Conservation (phyloP, 2,888 invertebrate genomes). For the Dynastes maya region DNA sequence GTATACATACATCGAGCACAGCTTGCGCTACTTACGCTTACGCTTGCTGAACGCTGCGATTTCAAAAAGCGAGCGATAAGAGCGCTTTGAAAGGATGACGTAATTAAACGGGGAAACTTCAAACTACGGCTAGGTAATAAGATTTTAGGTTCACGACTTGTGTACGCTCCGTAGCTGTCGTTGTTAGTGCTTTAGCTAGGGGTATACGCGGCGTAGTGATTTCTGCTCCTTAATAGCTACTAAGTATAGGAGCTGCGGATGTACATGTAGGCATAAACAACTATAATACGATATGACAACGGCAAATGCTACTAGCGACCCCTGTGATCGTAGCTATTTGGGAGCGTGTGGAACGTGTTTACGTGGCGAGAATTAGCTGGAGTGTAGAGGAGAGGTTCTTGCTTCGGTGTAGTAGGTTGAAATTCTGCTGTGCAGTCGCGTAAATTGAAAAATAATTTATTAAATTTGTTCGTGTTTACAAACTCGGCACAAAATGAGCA, state of each 20-base stretch:
- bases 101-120: slow-evolving; percentile 21
- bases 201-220: slow-evolving; percentile 2
- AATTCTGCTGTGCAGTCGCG: too few species aligned
- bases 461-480: too few species aligned
- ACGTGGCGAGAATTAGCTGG: too few species aligned
- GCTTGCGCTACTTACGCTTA: too few species aligned
- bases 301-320: slow-evolving; percentile 10
- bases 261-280: slow-evolving; percentile 24
- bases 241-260: slow-evolving; percentile 1
- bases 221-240: slow-evolving; percentile 11
- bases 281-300: slow-evolving; percentile 33
- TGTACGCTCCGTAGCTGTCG: too few species aligned
- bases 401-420: too few species aligned
- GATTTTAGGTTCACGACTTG: slow-evolving; percentile 25
- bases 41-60: too few species aligned
- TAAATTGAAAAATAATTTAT: too few species aligned
- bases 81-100: background rate
- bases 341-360: background rate
- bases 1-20: too few species aligned
- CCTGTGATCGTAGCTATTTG: background rate
- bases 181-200: too few species aligned
- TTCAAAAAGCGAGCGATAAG: background rate
- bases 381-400: too few species aligned
- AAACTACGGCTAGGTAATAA: slow-evolving; percentile 1
- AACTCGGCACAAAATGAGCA: too few species aligned